phyloP scores from a whole-genome alignment of 2,888 invertebrate species.

The Papilio gigon region DNA sequence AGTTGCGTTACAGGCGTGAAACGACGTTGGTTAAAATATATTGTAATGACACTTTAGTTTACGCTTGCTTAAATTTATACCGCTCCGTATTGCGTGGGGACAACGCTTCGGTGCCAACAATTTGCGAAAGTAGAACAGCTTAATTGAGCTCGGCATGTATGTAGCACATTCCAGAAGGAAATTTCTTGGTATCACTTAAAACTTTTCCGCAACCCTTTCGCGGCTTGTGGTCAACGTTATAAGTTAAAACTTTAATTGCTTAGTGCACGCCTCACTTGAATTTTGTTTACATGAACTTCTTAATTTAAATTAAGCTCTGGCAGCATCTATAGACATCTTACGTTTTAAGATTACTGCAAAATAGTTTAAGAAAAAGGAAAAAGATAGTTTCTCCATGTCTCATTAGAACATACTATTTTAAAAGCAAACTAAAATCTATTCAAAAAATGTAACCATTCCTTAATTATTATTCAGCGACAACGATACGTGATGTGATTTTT shows the following conservation, averaged over 20 bases:
- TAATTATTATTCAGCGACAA: background rate
- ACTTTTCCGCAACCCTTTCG: conserved; percentile 35
- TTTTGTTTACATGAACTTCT: background rate
- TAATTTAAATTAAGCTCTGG: background rate
- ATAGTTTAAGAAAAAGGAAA: background rate
- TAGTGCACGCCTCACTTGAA: conserved; percentile 18
- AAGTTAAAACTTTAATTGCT: conserved; percentile 29
- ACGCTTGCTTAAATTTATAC: conserved; percentile 67
- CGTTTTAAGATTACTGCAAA: background rate
- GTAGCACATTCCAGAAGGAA: conserved; percentile 42
- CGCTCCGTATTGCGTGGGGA: conserved; percentile 51
- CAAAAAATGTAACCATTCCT: too few species aligned
- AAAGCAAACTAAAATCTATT: background rate
- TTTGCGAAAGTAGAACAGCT: conserved; percentile 44
- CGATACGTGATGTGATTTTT: background rate
- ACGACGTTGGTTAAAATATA: conserved; percentile 65
- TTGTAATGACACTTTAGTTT: conserved; percentile 61
- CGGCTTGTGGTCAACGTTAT: conserved; percentile 38
- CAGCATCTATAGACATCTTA: background rate
- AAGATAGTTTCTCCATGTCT: background rate
- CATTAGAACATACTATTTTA: background rate
- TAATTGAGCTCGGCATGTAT: conserved; percentile 41
- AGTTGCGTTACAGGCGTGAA: conserved; percentile 69
- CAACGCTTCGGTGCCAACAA: conserved; percentile 46
- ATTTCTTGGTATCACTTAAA: conserved; percentile 40